phyloP scores from a whole-genome alignment of 92 coral and sea anemone genomes.

The Blastomussa wellsi region DNA sequence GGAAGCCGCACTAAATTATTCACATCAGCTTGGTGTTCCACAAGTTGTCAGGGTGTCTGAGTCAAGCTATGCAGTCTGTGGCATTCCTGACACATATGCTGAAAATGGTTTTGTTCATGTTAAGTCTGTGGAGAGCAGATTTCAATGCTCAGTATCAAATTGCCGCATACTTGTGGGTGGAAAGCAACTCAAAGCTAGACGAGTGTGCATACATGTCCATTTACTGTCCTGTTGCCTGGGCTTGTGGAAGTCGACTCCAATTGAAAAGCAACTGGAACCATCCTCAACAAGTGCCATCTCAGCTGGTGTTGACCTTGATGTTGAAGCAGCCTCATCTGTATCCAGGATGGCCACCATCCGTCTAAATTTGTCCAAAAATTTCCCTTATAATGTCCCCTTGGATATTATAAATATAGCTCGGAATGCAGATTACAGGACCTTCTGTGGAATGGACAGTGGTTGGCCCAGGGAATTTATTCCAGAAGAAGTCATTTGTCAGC shows the following conservation, averaged over 20 bases:
- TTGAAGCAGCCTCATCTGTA: slow-evolving; percentile 3
- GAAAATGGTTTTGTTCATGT: background rate
- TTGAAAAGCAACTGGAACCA: background rate
- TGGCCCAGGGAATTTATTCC: slow-evolving; percentile 9
- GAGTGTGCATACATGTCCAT: background rate
- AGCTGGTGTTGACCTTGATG: background rate
- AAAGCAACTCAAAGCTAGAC: background rate
- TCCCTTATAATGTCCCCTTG: background rate
- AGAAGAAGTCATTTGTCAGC: background rate
- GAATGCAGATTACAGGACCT: background rate
- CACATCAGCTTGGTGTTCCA: background rate
- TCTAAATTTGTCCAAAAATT: background rate
- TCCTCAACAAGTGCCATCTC: background rate
- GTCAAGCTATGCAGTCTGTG: background rate
- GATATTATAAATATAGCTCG: background rate
- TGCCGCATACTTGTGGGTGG: background rate
- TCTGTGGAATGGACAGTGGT: background rate
- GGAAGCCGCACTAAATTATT: background rate
- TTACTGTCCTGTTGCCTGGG: slow-evolving; percentile 9
- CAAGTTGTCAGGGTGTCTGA: slow-evolving; percentile 8
- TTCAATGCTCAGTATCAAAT: background rate
- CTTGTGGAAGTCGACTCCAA: background rate
- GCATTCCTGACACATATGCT: slow-evolving; percentile 2
- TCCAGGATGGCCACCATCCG: background rate
- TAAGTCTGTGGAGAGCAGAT: background rate